phyloP scores from a whole-genome alignment of 2,888 invertebrate species.

The Linnaemya vulpina region DNA sequence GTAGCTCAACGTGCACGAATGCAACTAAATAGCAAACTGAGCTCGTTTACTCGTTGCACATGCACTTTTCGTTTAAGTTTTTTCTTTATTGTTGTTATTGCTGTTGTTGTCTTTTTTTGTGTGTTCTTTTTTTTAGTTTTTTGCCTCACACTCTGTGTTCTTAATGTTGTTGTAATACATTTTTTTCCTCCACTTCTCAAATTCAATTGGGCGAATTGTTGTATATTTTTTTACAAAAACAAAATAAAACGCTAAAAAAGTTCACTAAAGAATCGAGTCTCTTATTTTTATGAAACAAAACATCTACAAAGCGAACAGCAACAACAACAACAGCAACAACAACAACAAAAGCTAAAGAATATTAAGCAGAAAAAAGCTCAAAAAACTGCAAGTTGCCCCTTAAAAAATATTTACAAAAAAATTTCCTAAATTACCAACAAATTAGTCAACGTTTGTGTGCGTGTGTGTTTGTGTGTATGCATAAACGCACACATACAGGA shows the following conservation, averaged over 20 bases:
- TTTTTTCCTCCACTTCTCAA: slow-evolving; percentile 61
- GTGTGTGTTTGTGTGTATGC: not conserved
- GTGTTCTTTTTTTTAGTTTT: too few relatives aligned
- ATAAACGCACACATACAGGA: not conserved
- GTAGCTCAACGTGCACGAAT: slow-evolving; percentile 74
- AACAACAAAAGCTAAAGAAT: slow-evolving; percentile 50
- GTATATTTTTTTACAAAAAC: slow-evolving; percentile 70
- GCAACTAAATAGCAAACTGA: slow-evolving; percentile 73
- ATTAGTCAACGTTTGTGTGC: slow-evolving; percentile 21
- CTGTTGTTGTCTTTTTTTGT: slow-evolving; percentile 54
- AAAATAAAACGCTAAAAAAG: slow-evolving; percentile 62
- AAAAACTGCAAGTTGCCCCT: slow-evolving; percentile 42
- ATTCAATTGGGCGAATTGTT: slow-evolving; percentile 76
- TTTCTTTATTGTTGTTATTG: slow-evolving; percentile 70
- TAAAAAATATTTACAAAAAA: slow-evolving; percentile 21
- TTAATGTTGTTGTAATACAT: slow-evolving; percentile 51
- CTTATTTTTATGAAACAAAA: slow-evolving; percentile 49
- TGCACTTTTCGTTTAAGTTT: slow-evolving; percentile 77
- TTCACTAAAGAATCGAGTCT: slow-evolving; percentile 60
- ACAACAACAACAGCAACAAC: too few relatives aligned
- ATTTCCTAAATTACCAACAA: slow-evolving; percentile 53
- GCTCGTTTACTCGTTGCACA: slow-evolving; percentile 79
- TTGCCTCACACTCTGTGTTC: slow-evolving; percentile 44
- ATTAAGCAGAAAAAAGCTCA: slow-evolving; percentile 59
- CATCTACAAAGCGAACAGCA: not conserved